Base-by-base conservation (phyloP, 2,888 invertebrate genomes). In the Drosophila glabriapex region DNA sequence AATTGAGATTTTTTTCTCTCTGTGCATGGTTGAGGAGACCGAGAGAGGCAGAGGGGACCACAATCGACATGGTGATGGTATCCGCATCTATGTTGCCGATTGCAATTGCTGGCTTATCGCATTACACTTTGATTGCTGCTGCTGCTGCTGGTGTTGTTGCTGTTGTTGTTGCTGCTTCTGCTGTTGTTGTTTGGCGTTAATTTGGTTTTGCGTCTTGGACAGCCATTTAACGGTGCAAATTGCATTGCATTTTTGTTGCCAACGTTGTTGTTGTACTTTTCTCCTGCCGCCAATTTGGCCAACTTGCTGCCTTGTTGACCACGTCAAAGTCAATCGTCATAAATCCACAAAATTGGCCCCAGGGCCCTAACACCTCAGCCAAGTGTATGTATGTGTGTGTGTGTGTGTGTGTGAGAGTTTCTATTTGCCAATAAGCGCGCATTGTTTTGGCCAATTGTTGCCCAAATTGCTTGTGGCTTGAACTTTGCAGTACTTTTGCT, bases 191-290 rank as follows among this genome's bases (percentile, higher is more conserved):
- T 63, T 68, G 84, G 85, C 89, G 85, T 89, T 85, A 89, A 85
- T 85, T 85, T 85, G 89, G 87, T 89, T 89, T 89, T 82, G 82
- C 83, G 76, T 80, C 86, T 83, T 62, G 68, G 67, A 68, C 73
- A 68, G 76, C 80, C 85, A 90, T 87, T 87, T 87, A 87, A 87
- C 87, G 87, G 87, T 90, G 90, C 81, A 90, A 87, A 87, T 87
- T 87, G 88, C 90, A 88, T 85, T 79, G 68, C 65, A 39, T 41
- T 53, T 62, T 62, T 59, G 54, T 22, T 37, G 37, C 12, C 10
- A 39, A 61, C 49, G 49, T 52, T 58, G 39, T 43, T 58, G 10
- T 58, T 43, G 58, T 19, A 31, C 29, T 52, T 28, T 73, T 65
- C 66, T 65, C 60, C 53, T 61, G 58, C 28, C 33, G 52, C 67